These are phyloP conservation scores for Cladorhizidae sp. DNA, from an alignment of 37 sponge, comb jelly and placozoan species.

Conservation along the genomic window DNA sequence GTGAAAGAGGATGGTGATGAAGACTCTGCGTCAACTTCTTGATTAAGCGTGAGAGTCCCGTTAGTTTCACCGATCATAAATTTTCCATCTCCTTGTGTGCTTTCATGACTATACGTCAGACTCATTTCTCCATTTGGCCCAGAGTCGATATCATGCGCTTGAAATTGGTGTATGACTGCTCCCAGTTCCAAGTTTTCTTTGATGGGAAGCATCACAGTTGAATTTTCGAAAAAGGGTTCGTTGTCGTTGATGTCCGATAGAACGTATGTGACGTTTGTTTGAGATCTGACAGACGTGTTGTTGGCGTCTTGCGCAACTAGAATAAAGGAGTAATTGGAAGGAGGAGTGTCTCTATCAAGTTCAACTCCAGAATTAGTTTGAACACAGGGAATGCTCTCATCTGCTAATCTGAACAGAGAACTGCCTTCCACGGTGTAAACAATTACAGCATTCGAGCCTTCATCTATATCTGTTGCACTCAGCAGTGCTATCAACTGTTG, in stretches of 20 bases:
- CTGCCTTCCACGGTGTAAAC: not conserved
- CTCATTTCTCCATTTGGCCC: not conserved
- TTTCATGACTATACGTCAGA: not conserved
- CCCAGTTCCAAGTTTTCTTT: not conserved
- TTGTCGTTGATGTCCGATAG: conserved; percentile 29
- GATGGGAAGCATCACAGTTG: not conserved
- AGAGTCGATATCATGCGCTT: not conserved
- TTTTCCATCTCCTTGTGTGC: too few species aligned
- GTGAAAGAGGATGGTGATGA: not conserved
- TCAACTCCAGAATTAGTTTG: not conserved
- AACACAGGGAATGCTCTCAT: not conserved
- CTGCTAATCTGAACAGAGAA: not conserved
- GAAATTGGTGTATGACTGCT: not conserved
- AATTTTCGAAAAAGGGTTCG: not conserved
- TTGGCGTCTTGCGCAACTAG: not conserved
- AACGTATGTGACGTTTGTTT: not conserved
- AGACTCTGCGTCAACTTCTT: not conserved
- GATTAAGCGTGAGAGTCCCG: not conserved
- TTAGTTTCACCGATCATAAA: not conserved
- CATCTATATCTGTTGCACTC: not conserved
- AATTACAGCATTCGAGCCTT: not conserved
- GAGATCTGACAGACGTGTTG: not conserved
- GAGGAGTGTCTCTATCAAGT: conserved; percentile 10
- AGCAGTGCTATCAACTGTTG: not conserved
- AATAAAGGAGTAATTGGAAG: not conserved